Percentiles rank a stretch among this genome's conserved stretches.
phyloP scores from a whole-genome alignment of 2,113 vertebrate genomes.

The Pandion haliaetus region DNA sequence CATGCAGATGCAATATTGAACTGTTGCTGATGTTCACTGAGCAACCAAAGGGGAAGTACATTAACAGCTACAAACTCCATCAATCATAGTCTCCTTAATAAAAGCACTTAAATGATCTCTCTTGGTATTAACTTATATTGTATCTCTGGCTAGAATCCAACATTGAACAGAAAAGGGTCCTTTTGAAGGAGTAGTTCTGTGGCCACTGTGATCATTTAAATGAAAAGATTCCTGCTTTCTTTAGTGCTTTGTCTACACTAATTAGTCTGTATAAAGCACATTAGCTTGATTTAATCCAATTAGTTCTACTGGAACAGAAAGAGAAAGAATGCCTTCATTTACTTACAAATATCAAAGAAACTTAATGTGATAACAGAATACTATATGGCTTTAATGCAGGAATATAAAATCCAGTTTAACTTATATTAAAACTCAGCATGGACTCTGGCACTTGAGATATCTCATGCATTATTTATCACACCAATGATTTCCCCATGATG shows the following conservation, averaged over 20 bases:
- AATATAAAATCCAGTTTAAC: not conserved
- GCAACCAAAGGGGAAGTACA: constrained; percentile 62
- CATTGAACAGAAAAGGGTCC: not conserved
- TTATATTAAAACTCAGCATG: not conserved
- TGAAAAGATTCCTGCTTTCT: constrained; percentile 17
- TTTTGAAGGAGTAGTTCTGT: constrained; percentile 37
- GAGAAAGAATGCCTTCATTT: not conserved
- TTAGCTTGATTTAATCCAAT: constrained; percentile 42
- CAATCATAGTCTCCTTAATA: constrained; percentile 71
- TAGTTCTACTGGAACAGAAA: constrained; percentile 2
- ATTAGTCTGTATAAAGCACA: constrained; percentile 15
- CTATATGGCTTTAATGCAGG: not conserved
- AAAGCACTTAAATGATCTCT: constrained; percentile 65
- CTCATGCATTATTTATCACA: not conserved
- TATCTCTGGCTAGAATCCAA: constrained; percentile 54
- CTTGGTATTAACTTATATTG: constrained; percentile 65
- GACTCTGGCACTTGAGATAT: not conserved
- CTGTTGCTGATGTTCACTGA: constrained; percentile 57
- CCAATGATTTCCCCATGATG: not conserved
- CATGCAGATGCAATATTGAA: constrained; percentile 74
- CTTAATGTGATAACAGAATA: not conserved
- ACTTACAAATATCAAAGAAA: not conserved
- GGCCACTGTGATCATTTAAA: constrained; percentile 34
- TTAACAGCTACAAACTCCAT: constrained; percentile 68
- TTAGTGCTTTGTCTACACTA: constrained; percentile 9